These are phyloP conservation scores for Parnassius glacialis DNA, from an alignment of 2,888 invertebrate genomes.

Conservation along the genomic window DNA sequence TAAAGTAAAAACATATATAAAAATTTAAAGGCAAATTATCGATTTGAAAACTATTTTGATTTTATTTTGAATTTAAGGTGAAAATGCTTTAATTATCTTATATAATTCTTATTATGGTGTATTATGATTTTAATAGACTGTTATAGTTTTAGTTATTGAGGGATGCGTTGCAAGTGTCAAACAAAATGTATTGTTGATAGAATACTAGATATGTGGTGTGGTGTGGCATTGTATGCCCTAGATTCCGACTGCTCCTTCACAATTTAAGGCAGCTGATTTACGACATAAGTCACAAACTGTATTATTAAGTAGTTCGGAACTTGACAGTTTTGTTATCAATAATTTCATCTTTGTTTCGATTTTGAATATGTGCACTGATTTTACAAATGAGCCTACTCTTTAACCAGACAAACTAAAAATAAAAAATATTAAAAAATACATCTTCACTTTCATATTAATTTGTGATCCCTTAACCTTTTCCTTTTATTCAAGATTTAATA, in stretches of 20 bases:
- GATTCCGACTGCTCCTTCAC: conserved; percentile 26
- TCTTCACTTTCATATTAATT: conserved; percentile 31
- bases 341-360: conserved; percentile 56
- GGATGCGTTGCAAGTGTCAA: conserved; percentile 56
- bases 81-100: conserved; percentile 81
- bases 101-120: conserved; percentile 74
- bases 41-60: conserved; percentile 70
- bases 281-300: conserved; percentile 56
- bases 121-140: conserved; percentile 80
- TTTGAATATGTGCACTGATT: conserved; percentile 69
- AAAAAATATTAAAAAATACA: conserved; percentile 49
- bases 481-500: background rate
- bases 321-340: conserved; percentile 52
- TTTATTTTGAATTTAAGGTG: conserved; percentile 79
- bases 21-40: conserved; percentile 65
- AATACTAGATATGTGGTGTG: conserved; percentile 21
- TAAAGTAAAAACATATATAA: conserved; percentile 45
- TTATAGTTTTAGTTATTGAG: conserved; percentile 76
- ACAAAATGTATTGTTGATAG: conserved; percentile 47
- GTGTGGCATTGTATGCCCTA: conserved; percentile 26
- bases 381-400: conserved; percentile 55
- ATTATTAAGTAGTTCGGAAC: conserved; percentile 44
- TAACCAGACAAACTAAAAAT: conserved; percentile 61
- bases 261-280: conserved; percentile 32
- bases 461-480: background rate